phyloP scores from a whole-genome alignment of 30 jellyfish, hydroid and myxozoan species.

The Turritopsis dohrnii region DNA sequence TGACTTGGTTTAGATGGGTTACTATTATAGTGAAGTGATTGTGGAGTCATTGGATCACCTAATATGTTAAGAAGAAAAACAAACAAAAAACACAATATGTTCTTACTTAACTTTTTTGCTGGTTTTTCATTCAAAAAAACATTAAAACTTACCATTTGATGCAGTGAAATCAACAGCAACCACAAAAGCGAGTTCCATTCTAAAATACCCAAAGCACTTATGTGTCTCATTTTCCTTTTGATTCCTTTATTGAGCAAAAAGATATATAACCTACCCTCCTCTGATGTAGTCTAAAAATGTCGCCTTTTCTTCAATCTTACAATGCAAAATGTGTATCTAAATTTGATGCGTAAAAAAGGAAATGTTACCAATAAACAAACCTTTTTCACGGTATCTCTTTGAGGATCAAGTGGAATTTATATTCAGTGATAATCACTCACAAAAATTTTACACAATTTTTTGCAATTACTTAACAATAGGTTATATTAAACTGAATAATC shows the following conservation, averaged over 20 bases:
- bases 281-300: conserved; percentile 61
- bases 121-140: neutral
- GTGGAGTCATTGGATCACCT: conserved; percentile 55
- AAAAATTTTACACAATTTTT: too few species aligned
- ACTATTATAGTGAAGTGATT: conserved; percentile 53
- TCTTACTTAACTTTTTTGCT: neutral
- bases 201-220: neutral
- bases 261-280: conserved; percentile 43
- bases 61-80: neutral
- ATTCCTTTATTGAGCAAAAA: neutral
- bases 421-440: too few species aligned
- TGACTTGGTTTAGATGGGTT: conserved; percentile 65
- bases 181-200: conserved; percentile 61
- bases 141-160: conserved; percentile 47
- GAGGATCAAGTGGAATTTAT: too few species aligned
- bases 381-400: neutral
- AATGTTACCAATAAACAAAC: neutral
- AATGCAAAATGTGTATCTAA: conserved; percentile 50
- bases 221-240: neutral
- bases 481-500: neutral
- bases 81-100: neutral
- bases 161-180: conserved; percentile 93
- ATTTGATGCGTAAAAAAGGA: neutral
- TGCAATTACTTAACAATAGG: neutral
- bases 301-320: conserved; percentile 39